phyloP scores from a whole-genome alignment of 2,888 invertebrate genomes.

The Seira ritae region DNA sequence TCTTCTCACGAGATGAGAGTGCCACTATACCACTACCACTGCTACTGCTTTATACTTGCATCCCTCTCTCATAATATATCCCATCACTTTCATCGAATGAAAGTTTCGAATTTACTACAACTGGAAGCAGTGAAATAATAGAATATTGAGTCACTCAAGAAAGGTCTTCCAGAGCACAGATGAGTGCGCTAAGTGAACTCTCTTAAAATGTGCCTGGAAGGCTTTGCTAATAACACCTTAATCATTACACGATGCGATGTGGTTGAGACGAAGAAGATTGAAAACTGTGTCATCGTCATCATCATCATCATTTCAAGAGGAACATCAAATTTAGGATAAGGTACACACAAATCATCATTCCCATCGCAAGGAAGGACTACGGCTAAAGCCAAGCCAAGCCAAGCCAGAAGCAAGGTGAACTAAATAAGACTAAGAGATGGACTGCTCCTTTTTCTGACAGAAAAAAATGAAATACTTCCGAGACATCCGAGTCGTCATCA shows the following conservation, averaged over 20 bases:
- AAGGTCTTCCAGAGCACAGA: conserved; percentile 14
- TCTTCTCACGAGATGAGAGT: neutral
- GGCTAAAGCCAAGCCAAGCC: too few species aligned
- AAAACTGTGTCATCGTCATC: conserved; percentile 50
- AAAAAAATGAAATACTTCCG: conserved; percentile 3
- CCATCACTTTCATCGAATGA: conserved; percentile 16
- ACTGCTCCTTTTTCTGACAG: conserved; percentile 16
- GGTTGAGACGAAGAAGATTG: conserved; percentile 49
- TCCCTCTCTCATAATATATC: neutral
- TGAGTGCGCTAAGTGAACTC: conserved; percentile 12
- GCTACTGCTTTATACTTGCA: neutral
- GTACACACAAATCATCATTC: conserved; percentile 22
- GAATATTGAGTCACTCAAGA: conserved; percentile 35
- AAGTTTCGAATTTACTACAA: neutral
- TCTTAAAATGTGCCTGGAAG: conserved; percentile 57
- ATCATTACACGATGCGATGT: conserved; percentile 62
- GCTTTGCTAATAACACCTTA: conserved; percentile 70
- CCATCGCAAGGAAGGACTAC: neutral
- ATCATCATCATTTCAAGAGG: conserved; percentile 10
- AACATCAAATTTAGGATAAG: conserved; percentile 1
- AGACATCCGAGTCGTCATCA: too few species aligned
- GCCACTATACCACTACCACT: neutral
- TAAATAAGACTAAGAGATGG: neutral
- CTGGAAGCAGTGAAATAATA: conserved; percentile 5
- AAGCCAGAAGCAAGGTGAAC: conserved; percentile 21